These are phyloP conservation scores for Ectemnius cavifrons DNA, from an alignment of 2,888 invertebrate genomes.

Conservation along the genomic window DNA sequence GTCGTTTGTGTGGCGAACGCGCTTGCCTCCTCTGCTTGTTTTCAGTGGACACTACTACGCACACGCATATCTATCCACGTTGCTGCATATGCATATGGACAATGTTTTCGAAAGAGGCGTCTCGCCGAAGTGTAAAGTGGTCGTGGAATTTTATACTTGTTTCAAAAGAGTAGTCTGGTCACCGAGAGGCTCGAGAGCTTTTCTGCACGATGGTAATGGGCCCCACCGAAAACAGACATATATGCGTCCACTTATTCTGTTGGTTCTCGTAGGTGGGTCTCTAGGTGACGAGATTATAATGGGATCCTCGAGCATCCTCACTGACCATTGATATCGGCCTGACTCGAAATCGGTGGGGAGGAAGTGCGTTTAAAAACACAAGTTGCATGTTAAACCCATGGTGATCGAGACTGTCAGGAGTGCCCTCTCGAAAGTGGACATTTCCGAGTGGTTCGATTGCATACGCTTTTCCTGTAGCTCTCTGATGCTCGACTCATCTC, in stretches of 20 bases:
- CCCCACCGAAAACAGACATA: too few relatives aligned
- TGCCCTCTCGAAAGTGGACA: neutral
- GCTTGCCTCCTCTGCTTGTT: neutral
- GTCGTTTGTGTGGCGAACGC: neutral
- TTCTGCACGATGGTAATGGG: too few relatives aligned
- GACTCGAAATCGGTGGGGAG: neutral
- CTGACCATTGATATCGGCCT: neutral
- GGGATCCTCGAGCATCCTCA: neutral
- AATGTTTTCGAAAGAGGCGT: neutral
- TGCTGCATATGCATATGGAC: neutral
- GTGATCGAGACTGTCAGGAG: constrained; percentile 4
- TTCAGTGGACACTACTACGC: neutral
- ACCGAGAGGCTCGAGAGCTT: neutral
- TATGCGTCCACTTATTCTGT: neutral
- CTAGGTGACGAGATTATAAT: constrained; percentile 8
- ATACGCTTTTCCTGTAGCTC: neutral
- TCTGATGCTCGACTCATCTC: too few relatives aligned
- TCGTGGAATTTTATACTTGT: constrained; percentile 2
- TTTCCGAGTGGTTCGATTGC: neutral
- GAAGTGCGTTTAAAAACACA: neutral
- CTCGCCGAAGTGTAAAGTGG: neutral
- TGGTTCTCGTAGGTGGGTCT: neutral
- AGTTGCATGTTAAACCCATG: neutral
- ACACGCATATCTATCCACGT: neutral
- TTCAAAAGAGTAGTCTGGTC: neutral